phyloP scores from a whole-genome alignment of 2,888 invertebrate genomes.

The Bursaphelenchus okinawaensis region DNA sequence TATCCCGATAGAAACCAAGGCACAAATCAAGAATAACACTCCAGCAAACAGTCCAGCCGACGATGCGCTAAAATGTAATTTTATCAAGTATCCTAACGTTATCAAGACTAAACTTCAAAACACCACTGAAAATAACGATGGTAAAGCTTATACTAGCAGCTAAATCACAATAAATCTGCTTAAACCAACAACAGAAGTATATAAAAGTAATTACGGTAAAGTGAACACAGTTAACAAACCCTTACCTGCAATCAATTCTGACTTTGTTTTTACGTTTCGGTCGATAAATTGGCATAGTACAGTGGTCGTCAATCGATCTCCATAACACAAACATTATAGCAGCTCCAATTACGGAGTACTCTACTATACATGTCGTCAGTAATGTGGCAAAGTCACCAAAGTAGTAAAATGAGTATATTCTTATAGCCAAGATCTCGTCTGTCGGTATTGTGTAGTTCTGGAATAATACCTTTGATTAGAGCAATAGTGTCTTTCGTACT shows the following conservation, averaged over 20 bases:
- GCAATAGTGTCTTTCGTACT: too few relatives aligned
- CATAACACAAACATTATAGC: slow-evolving; percentile 56
- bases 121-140: too few relatives aligned
- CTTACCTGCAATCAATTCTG: slow-evolving; percentile 52
- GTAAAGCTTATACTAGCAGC: too few relatives aligned
- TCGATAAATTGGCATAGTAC: neutral
- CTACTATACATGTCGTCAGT: slow-evolving; percentile 52
- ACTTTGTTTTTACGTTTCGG: slow-evolving; percentile 42
- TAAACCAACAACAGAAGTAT: too few relatives aligned
- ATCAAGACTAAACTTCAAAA: too few relatives aligned
- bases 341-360: slow-evolving; percentile 53
- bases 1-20: slow-evolving; percentile 52
- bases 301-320: slow-evolving; percentile 42
- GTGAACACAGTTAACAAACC: neutral
- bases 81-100: too few relatives aligned
- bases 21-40: slow-evolving; percentile 48
- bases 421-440: slow-evolving; percentile 7
- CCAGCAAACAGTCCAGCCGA: slow-evolving; percentile 53
- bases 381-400: slow-evolving; percentile 55
- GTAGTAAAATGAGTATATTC: slow-evolving; percentile 42
- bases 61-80: slow-evolving; percentile 43
- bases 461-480: neutral
- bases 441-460: neutral
- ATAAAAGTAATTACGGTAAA: too few relatives aligned
- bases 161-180: neutral